Base-by-base conservation (phyloP, 2,888 invertebrate species). In the Autographa pulchrina region DNA sequence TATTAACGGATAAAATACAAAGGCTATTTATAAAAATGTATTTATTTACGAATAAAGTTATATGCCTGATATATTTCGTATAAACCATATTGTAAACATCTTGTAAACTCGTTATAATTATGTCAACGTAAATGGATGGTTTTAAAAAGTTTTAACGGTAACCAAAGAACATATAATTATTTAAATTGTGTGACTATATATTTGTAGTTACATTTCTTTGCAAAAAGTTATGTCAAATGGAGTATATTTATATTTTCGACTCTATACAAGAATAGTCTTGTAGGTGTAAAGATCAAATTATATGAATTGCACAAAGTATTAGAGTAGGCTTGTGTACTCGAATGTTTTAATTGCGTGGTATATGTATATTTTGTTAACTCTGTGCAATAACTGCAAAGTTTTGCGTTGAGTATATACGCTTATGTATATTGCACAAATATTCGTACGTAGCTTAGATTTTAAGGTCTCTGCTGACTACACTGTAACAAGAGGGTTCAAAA, bases 381-480 rank as follows among this genome's bases (percentile, higher is more conserved):
- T 54, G 4, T 54, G 54, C 9, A 20, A 11, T 9, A 18, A 54
- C 11, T 11, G 54, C 13, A 13, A 18, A n/a, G 54, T 56, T 25
- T 56, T 25, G 3, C 25, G 54, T 56, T 56, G 54, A 56, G 31
- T 59, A 59, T 59, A 16, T 31, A n/a, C n/a, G 2, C 54, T 20
- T 66, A 66, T 66, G n/a, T n/a, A 52, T 43, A 77, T 20, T 7
- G 62, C 18, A 59, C 31, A 62, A 62, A 75, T 56, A 56, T 63
- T 18, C 18, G 38, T 58, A 70, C 43, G 20, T 56, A 56, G 54
- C 25, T 56, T 58, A 76, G 71, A 65, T 80, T 80, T 80, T 65
- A 69, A 48, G 52, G 43, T 62, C 38, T 48, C 32, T 68, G 32
- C 59, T 32, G 61, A 66, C 60, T 58, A 41, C 16, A 43, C 16